These are phyloP conservation scores for Atta colombica DNA, from an alignment of 1,140 invertebrate genomes.

Conservation along the genomic window DNA sequence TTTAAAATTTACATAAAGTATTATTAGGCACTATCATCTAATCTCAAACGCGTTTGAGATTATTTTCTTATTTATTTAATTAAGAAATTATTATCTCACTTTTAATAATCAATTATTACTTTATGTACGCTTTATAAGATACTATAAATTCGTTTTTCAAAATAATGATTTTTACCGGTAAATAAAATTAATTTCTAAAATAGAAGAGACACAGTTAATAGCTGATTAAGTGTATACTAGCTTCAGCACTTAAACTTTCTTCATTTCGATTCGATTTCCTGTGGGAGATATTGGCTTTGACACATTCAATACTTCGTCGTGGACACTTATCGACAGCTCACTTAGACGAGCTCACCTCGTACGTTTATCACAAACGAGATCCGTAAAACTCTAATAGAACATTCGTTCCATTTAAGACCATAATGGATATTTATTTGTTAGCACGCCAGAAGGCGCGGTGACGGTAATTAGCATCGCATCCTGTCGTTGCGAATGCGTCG, in stretches of 20 bases:
- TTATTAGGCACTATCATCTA: too few relatives aligned
- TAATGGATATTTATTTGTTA: constrained; percentile 47
- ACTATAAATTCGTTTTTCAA: not conserved
- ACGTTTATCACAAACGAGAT: constrained; percentile 6
- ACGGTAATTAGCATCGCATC: constrained; percentile 54
- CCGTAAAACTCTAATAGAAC: constrained; percentile 12
- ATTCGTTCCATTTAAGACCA: constrained; percentile 25
- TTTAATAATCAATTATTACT: not conserved
- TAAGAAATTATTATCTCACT: not conserved
- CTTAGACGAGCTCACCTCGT: not conserved
- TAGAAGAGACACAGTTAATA: constrained; percentile 20
- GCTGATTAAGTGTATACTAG: constrained; percentile 9
- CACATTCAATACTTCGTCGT: not conserved
- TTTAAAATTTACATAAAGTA: too few relatives aligned
- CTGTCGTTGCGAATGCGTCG: constrained; percentile 29
- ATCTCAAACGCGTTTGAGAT: too few relatives aligned
- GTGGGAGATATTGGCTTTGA: constrained; percentile 15
- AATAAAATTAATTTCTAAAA: constrained; percentile 10
- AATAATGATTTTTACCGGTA: not conserved
- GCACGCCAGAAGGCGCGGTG: constrained; percentile 1
- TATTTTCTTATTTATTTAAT: too few relatives aligned
- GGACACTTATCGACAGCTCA: constrained; percentile 9
- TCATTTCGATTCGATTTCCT: constrained; percentile 20
- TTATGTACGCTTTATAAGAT: not conserved
- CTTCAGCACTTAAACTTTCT: constrained; percentile 36